A percentile compares a stretch with the other conserved stretches of the same genome.
Evolutionary conservation across 2,113 vertebrate genomes (phyloP).

Genomic region (Malaclemys terrapin): DNA sequence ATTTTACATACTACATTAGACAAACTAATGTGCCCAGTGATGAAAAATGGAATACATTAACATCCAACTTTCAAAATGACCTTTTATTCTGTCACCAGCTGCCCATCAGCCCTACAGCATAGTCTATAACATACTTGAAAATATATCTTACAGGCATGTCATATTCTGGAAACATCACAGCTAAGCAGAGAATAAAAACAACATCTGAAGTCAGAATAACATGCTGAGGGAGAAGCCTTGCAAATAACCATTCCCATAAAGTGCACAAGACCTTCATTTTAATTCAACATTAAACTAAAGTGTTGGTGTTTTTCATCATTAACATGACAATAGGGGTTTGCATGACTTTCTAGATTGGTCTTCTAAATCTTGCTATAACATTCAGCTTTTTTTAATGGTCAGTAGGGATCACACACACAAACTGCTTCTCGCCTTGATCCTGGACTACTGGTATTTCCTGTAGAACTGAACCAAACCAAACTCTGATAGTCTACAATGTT

Average conservation of each 20-base stretch:
- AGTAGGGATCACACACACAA: background rate
- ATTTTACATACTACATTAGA: constrained; percentile 28
- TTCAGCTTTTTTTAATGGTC: background rate
- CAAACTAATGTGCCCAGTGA: constrained; percentile 11
- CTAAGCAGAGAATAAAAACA: background rate
- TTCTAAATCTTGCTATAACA: background rate
- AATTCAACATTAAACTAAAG: background rate
- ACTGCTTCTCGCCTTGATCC: background rate
- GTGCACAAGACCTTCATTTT: background rate
- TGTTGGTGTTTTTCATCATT: background rate
- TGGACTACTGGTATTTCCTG: background rate
- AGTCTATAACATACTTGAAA: background rate
- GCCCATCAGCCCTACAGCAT: constrained; percentile 28
- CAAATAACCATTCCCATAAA: background rate
- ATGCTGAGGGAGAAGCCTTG: background rate
- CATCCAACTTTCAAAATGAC: constrained; percentile 57
- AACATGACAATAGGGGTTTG: background rate
- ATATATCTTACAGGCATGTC: background rate
- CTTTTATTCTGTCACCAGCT: constrained; percentile 36
- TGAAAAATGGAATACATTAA: constrained; percentile 44
- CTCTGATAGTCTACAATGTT: background rate
- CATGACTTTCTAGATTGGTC: background rate
- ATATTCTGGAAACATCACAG: background rate
- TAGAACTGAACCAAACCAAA: background rate
- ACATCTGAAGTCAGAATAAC: background rate